These are phyloP conservation scores for Elanoides forficatus DNA, from an alignment of 2,113 vertebrate species.

Conservation along the genomic window DNA sequence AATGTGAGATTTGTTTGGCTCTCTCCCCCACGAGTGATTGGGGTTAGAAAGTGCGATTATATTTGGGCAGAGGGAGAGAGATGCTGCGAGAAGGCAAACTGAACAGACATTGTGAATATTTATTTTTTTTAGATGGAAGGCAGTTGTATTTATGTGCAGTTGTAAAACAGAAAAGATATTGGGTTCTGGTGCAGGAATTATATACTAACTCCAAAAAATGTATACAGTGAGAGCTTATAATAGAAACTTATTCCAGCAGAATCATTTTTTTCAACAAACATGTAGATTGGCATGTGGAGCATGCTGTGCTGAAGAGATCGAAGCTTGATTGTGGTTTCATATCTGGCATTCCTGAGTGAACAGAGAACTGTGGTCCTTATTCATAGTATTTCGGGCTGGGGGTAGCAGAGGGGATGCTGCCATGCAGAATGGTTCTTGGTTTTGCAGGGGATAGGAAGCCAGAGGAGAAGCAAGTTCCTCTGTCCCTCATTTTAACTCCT, in stretches of 20 bases:
- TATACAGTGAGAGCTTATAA: conserved; percentile 54
- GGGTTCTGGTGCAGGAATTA: conserved; percentile 59
- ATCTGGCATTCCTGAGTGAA: conserved; percentile 66
- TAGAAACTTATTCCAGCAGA: conserved; percentile 61
- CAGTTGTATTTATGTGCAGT: conserved; percentile 61
- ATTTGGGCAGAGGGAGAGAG: conserved; percentile 31
- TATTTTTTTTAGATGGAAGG: conserved; percentile 51
- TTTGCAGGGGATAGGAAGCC: not conserved
- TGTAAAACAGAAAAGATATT: conserved; percentile 67
- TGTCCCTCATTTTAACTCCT: not conserved
- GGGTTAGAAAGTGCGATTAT: conserved; percentile 43
- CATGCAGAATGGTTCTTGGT: not conserved
- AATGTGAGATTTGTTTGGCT: conserved; percentile 57
- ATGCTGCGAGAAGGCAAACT: conserved; percentile 55
- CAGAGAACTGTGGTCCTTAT: conserved; percentile 60
- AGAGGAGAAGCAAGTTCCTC: not conserved
- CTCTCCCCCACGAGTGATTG: not conserved
- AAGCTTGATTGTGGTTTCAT: conserved; percentile 70
- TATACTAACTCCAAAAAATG: conserved; percentile 56
- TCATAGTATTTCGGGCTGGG: conserved; percentile 23
- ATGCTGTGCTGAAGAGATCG: conserved; percentile 67
- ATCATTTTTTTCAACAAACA: conserved; percentile 56
- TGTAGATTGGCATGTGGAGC: conserved; percentile 57
- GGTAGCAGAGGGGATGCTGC: not conserved
- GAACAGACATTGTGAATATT: conserved; percentile 58